phyloP scores from a whole-genome alignment of 1,140 invertebrate genomes.

The Protaetia brevitarsis region DNA sequence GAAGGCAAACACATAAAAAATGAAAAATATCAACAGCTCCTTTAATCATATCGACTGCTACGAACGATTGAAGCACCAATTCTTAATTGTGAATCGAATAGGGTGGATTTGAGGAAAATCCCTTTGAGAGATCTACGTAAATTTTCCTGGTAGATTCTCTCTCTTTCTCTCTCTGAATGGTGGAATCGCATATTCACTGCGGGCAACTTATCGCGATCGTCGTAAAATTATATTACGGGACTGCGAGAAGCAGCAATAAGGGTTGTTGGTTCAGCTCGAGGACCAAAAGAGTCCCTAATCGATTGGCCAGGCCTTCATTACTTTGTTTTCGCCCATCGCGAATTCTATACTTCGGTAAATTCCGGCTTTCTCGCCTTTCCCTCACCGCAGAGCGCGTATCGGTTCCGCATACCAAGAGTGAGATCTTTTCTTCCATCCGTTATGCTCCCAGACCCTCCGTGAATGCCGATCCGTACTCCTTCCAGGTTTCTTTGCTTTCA shows the following conservation, averaged over 20 bases:
- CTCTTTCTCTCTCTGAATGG: too few species aligned
- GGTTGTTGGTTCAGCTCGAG: constrained; percentile 4
- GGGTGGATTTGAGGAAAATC: not conserved
- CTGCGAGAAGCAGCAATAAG: constrained; percentile 1
- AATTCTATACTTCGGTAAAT: not conserved
- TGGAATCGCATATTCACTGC: not conserved
- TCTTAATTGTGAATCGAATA: constrained; percentile 10
- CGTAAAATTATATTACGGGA: not conserved
- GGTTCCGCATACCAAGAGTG: not conserved
- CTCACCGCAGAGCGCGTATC: not conserved
- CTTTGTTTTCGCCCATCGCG: not conserved
- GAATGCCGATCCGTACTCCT: not conserved
- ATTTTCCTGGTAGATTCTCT: constrained; percentile 15
- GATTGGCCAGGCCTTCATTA: not conserved
- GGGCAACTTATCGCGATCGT: constrained; percentile 8
- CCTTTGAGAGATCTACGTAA: constrained; percentile 1
- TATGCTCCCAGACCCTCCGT: not conserved
- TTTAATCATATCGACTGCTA: constrained; percentile 17
- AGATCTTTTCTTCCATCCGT: not conserved
- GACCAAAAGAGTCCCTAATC: constrained; percentile 8
- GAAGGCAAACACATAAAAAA: not conserved
- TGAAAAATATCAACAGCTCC: not conserved
- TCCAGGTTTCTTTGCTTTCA: not conserved
- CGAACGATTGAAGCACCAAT: not conserved
- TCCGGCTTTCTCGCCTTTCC: not conserved